These are phyloP conservation scores for Hemibagrus guttatus DNA, from an alignment of 2,797 vertebrate genomes.

Conservation along the genomic window DNA sequence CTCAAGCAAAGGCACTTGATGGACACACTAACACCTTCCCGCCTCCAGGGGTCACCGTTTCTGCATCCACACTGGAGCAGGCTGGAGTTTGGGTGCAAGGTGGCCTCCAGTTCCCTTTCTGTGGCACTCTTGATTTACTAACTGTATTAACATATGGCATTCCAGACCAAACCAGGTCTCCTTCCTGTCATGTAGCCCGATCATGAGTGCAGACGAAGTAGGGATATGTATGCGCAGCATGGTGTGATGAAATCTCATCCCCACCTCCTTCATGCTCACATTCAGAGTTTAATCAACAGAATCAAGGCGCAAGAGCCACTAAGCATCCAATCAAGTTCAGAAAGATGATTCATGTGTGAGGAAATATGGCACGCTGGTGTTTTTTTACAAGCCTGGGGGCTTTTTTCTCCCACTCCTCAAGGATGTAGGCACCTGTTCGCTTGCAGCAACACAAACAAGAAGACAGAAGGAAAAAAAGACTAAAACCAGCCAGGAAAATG, in stretches of 20 bases:
- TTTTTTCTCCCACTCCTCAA: not conserved
- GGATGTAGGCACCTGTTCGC: conserved; percentile 5
- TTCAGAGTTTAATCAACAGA: conserved; percentile 35
- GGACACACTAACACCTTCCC: conserved; percentile 59
- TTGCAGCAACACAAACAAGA: conserved; percentile 59
- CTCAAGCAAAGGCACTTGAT: not conserved
- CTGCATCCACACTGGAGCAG: conserved; percentile 54
- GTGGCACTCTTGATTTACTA: conserved; percentile 72
- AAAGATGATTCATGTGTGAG: not conserved
- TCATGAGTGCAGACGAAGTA: conserved; percentile 42
- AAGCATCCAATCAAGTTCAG: conserved; percentile 6
- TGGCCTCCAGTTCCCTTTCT: conserved; percentile 66
- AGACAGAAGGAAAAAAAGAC: not conserved
- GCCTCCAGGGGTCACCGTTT: conserved; percentile 76
- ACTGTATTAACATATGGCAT: conserved; percentile 73
- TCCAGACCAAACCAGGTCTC: conserved; percentile 62
- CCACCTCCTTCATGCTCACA: not conserved
- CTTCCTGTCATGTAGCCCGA: conserved; percentile 53
- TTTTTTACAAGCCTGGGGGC: not conserved
- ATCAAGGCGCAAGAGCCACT: not conserved
- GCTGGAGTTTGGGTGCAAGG: conserved; percentile 27
- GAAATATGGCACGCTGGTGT: conserved; percentile 5
- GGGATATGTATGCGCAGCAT: not conserved
- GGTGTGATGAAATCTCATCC: not conserved
- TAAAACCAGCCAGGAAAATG: conserved; percentile 59